These are phyloP conservation scores for Colius striatus DNA, from an alignment of 2,113 vertebrate species.

Conservation along the genomic window DNA sequence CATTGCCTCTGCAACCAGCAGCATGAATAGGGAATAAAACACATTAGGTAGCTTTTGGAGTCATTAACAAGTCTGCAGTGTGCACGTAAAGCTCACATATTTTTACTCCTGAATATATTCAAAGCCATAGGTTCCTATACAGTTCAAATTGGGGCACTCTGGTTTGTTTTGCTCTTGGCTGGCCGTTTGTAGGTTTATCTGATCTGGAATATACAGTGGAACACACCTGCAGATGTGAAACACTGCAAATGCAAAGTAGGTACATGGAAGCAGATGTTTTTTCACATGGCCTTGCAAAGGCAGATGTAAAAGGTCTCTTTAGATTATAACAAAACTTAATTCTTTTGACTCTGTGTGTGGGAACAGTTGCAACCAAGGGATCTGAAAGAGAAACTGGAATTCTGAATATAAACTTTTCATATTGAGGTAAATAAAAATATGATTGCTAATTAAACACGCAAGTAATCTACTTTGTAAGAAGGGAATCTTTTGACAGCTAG, in stretches of 20 bases:
- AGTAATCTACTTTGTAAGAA: neutral
- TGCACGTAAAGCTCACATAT: neutral
- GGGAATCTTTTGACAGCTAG: neutral
- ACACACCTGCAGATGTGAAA: conserved; percentile 65
- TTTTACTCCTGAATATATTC: neutral
- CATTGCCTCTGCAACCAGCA: neutral
- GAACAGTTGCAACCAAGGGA: neutral
- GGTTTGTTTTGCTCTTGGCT: neutral
- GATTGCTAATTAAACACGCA: neutral
- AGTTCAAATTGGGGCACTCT: neutral
- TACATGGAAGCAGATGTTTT: conserved; percentile 15
- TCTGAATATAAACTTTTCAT: neutral
- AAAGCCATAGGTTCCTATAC: neutral
- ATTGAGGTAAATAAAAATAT: neutral
- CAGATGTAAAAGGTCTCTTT: neutral
- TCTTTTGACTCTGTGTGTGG: neutral
- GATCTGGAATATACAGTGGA: neutral
- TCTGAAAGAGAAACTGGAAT: neutral
- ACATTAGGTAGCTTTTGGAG: neutral
- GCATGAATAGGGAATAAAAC: neutral
- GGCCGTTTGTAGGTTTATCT: neutral
- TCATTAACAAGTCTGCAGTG: neutral
- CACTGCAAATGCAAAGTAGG: conserved; percentile 43
- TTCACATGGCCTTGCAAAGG: neutral
- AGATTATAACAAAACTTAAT: neutral